phyloP scores from a whole-genome alignment of 2,113 vertebrate genomes.

The Paratilapia polleni region DNA sequence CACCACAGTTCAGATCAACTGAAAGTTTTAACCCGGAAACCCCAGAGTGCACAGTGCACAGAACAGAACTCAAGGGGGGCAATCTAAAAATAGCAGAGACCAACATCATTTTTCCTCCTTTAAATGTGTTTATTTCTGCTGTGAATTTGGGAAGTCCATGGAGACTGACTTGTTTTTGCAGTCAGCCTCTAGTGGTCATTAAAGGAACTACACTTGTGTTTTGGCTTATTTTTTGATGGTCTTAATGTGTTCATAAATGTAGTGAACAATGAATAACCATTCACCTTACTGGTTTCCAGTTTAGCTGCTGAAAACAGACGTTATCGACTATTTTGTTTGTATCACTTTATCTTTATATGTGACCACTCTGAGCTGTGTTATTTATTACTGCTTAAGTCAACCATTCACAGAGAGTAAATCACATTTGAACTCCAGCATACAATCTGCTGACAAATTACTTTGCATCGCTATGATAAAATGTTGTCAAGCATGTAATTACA shows the following conservation, averaged over 20 bases:
- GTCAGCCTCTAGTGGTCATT: background rate
- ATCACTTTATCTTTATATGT: background rate
- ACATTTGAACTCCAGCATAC: background rate
- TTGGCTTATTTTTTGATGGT: fast-evolving
- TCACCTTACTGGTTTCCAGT: background rate
- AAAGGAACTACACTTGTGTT: fast-evolving
- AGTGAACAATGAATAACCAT: background rate
- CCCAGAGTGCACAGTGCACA: no score
- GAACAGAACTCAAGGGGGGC: no score
- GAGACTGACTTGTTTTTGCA: no score
- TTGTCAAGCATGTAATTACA: constrained; percentile 30
- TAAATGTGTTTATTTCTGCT: background rate
- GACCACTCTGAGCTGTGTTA: background rate
- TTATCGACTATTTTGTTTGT: background rate
- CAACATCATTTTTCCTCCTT: background rate
- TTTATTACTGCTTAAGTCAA: background rate
- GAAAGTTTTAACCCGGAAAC: no score
- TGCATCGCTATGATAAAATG: background rate
- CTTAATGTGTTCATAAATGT: background rate
- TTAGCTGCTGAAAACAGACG: background rate
- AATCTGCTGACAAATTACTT: constrained; percentile 14
- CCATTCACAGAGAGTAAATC: background rate
- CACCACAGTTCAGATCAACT: background rate
- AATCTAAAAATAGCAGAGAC: no score
- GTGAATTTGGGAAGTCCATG: background rate